Percentiles rank a stretch among this genome's conserved stretches.
These are phyloP conservation scores for Fregetta grallaria DNA, from an alignment of 2,113 vertebrate species.

Conservation along the genomic window DNA sequence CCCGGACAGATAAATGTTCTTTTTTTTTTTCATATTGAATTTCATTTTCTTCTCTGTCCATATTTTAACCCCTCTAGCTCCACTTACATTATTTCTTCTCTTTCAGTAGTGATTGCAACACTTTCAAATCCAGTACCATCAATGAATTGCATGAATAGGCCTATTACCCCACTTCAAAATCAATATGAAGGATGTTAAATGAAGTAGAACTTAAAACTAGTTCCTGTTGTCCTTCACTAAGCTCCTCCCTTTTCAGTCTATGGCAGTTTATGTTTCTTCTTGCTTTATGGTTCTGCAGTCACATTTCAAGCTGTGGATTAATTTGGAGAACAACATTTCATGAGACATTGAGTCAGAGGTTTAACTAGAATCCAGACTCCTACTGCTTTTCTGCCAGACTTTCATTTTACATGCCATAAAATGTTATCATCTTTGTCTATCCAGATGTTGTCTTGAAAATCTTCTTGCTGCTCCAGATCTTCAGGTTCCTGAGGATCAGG, in stretches of 20 bases:
- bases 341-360: background rate
- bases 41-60: background rate
- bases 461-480: background rate
- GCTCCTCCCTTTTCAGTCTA: background rate
- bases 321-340: background rate
- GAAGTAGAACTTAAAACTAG: background rate
- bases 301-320: background rate
- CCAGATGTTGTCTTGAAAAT: background rate
- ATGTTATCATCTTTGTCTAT: background rate
- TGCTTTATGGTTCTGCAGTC: background rate
- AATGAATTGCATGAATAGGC: background rate
- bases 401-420: background rate
- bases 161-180: background rate
- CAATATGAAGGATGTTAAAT: background rate
- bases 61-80: background rate
- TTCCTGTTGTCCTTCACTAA: background rate
- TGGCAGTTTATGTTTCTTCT: background rate
- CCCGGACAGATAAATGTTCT: background rate
- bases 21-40: background rate
- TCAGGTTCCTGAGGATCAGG: background rate
- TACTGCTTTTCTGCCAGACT: background rate
- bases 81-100: background rate
- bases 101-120: background rate
- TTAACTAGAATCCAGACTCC: background rate
- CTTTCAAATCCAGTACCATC: background rate